Evolutionary conservation across 2,113 vertebrate species (phyloP).

Genomic region (Vulpes lagopus): DNA sequence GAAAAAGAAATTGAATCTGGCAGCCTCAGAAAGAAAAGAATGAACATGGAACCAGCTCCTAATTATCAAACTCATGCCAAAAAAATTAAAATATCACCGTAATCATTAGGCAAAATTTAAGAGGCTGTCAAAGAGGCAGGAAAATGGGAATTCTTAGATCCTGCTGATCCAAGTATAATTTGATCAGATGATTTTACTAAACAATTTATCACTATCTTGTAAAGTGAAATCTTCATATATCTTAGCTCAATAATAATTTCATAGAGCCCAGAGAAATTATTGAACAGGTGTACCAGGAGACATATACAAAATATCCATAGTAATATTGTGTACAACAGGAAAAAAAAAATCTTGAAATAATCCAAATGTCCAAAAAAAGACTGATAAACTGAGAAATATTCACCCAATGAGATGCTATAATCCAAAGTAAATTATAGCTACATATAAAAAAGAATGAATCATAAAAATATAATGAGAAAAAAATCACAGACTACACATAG

Average conservation of each 20-base stretch:
- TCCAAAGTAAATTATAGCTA: neutral
- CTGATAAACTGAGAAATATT: neutral
- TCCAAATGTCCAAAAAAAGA: slow-evolving; percentile 23
- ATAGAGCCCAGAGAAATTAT: slow-evolving; percentile 5
- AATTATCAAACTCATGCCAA: neutral
- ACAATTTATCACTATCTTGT: neutral
- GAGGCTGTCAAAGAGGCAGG: neutral
- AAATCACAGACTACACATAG: neutral
- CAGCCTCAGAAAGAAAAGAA: neutral
- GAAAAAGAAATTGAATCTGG: neutral
- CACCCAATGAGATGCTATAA: neutral
- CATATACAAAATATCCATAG: neutral
- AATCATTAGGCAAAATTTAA: slow-evolving; percentile 17
- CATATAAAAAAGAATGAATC: neutral
- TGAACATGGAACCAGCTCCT: neutral
- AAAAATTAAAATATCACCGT: neutral
- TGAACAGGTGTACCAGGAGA: neutral
- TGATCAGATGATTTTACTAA: neutral
- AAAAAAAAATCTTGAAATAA: slow-evolving; percentile 32
- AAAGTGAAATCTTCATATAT: neutral
- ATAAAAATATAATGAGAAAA: neutral
- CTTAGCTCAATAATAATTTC: slow-evolving; percentile 6
- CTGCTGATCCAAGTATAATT: neutral
- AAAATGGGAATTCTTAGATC: neutral
- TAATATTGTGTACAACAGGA: neutral